These are phyloP conservation scores for Hydriomena furcata DNA, from an alignment of 2,888 invertebrate species.

Conservation along the genomic window DNA sequence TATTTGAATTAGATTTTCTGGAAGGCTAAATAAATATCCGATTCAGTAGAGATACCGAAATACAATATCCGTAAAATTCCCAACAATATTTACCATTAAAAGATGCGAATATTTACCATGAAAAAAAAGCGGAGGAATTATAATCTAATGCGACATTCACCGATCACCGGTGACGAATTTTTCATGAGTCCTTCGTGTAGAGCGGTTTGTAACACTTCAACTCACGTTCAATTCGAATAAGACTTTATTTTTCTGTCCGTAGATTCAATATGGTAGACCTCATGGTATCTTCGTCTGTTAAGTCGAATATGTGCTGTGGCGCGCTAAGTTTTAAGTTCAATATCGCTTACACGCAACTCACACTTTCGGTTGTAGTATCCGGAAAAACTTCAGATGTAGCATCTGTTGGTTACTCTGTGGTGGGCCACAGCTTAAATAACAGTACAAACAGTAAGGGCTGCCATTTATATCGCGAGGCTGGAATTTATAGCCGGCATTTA, in stretches of 20 bases:
- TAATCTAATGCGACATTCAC: conserved; percentile 16
- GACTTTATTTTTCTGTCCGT: background rate
- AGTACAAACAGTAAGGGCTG: conserved; percentile 47
- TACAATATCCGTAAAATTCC: conserved; percentile 48
- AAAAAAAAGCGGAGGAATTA: conserved; percentile 52
- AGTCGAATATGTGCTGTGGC: no score
- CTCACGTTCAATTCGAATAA: background rate
- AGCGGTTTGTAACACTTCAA: background rate
- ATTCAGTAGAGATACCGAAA: conserved; percentile 41
- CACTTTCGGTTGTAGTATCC: no score
- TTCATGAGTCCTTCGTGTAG: conserved; percentile 59
- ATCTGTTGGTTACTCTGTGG: background rate
- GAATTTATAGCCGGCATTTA: conserved; percentile 71
- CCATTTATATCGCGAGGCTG: conserved; percentile 69
- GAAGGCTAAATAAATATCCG: conserved; percentile 16
- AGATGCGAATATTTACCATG: conserved; percentile 53
- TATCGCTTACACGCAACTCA: no score
- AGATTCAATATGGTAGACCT: background rate
- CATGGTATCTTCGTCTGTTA: no score
- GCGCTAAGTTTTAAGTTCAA: no score
- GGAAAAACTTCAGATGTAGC: no score
- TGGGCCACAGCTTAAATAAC: conserved; percentile 10
- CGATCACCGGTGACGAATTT: conserved; percentile 66
- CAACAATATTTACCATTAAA: conserved; percentile 54
- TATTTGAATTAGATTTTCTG: background rate